phyloP scores from a whole-genome alignment of 30 jellyfish, hydroid and myxozoan genomes.

The Mastigias papua region DNA sequence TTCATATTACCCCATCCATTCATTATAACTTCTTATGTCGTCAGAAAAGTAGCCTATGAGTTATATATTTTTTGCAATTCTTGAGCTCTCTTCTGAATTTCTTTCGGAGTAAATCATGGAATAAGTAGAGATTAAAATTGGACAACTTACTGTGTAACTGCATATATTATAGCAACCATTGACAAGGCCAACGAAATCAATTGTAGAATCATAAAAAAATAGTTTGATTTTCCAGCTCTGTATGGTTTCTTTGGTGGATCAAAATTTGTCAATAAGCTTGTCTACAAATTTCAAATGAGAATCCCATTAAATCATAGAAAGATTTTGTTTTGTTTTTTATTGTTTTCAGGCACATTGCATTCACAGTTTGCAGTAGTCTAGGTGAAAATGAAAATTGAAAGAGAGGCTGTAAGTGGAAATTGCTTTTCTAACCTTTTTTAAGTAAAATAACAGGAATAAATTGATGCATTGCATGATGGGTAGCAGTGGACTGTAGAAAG shows the following conservation, averaged over 20 bases:
- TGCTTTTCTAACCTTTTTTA: slow-evolving; percentile 45
- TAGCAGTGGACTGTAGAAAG: slow-evolving; percentile 62
- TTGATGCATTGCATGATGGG: slow-evolving; percentile 62
- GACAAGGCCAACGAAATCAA: slow-evolving; percentile 61
- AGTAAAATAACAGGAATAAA: slow-evolving; percentile 31
- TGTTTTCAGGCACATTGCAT: too few relatives aligned
- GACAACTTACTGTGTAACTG: slow-evolving; percentile 62
- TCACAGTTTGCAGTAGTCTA: too few relatives aligned
- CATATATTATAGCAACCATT: slow-evolving; percentile 68
- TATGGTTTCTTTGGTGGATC: slow-evolving; percentile 75
- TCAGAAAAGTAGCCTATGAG: too few relatives aligned
- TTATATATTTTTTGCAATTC: too few relatives aligned
- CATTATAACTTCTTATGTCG: too few relatives aligned
- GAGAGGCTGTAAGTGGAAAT: too few relatives aligned
- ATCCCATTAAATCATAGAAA: neutral
- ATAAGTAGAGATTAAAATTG: neutral
- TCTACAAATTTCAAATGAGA: neutral
- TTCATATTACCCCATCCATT: too few relatives aligned
- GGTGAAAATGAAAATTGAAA: too few relatives aligned
- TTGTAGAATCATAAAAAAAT: slow-evolving; percentile 71
- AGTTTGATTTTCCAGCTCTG: slow-evolving; percentile 75
- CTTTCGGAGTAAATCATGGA: too few relatives aligned
- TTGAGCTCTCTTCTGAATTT: too few relatives aligned
- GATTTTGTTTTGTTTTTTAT: too few relatives aligned
- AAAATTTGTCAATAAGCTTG: slow-evolving; percentile 59